Evolutionary conservation across 2,113 vertebrate species (phyloP).

Genomic region (Acrocephalus arundinaceus): DNA sequence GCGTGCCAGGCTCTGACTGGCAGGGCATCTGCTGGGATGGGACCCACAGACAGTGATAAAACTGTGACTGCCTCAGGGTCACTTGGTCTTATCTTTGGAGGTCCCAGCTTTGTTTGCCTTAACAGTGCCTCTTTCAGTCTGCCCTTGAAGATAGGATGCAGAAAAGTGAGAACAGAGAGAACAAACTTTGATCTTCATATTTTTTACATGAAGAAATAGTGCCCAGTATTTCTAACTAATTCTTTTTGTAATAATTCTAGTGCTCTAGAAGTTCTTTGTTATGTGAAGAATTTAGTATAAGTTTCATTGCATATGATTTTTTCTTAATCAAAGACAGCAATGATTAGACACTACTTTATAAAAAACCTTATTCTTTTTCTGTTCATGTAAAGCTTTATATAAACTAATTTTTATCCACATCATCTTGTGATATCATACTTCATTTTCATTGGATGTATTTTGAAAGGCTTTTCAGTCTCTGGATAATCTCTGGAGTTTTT

Average conservation of each 20-base stretch:
- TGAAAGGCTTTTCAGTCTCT: neutral
- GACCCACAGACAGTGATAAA: neutral
- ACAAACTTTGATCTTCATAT: neutral
- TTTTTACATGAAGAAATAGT: neutral
- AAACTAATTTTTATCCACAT: neutral
- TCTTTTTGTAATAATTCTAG: neutral
- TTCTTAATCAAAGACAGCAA: neutral
- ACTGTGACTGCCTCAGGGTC: neutral
- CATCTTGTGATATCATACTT: neutral
- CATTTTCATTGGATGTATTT: neutral
- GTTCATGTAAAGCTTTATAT: neutral
- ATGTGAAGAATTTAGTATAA: neutral
- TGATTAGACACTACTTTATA: neutral
- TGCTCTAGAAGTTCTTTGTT: neutral
- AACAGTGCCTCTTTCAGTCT: neutral
- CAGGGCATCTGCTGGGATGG: neutral
- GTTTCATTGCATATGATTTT: neutral
- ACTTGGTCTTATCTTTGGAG: neutral
- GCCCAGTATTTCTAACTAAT: neutral
- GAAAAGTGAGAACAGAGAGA: neutral
- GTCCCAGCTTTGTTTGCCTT: neutral
- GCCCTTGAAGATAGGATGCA: neutral
- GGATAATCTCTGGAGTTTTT: neutral
- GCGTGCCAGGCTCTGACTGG: neutral
- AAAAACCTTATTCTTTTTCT: neutral